These are phyloP conservation scores for Aethes cnicana DNA, from an alignment of 2,888 invertebrate genomes.

Conservation along the genomic window DNA sequence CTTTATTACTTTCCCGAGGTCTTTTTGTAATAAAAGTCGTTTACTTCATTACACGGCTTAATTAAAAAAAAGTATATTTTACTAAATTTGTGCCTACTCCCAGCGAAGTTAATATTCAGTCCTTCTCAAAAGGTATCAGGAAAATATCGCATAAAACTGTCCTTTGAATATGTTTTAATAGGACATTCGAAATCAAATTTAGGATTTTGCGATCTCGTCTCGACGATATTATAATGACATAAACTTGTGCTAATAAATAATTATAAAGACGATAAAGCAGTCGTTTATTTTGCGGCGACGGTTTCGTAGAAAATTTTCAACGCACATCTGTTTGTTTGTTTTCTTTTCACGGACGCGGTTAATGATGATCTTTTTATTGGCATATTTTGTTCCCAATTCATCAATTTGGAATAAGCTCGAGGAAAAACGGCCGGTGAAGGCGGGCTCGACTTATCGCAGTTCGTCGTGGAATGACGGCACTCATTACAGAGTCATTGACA, in stretches of 20 bases:
- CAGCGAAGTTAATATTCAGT: background rate
- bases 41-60: too few relatives aligned
- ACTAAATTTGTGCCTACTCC: too few relatives aligned
- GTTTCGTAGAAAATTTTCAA: conserved; percentile 2
- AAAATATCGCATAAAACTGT: conserved; percentile 4
- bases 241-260: background rate
- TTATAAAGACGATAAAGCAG: background rate
- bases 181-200: too few relatives aligned
- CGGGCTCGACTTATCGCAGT: conserved; percentile 52
- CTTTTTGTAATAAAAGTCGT: too few relatives aligned
- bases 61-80: too few relatives aligned
- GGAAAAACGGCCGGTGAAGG: conserved; percentile 26
- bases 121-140: background rate
- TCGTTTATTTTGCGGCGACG: background rate
- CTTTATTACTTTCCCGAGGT: conserved; percentile 38
- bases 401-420: conserved; percentile 26
- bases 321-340: background rate
- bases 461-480: conserved; percentile 59
- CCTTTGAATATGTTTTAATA: too few relatives aligned
- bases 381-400: conserved; percentile 36
- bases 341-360: conserved; percentile 4
- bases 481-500: conserved; percentile 72
- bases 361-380: conserved; percentile 3
- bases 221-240: background rate
- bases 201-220: too few relatives aligned